phyloP scores from a whole-genome alignment of 2,113 vertebrate genomes.

The Phoenicopterus ruber region DNA sequence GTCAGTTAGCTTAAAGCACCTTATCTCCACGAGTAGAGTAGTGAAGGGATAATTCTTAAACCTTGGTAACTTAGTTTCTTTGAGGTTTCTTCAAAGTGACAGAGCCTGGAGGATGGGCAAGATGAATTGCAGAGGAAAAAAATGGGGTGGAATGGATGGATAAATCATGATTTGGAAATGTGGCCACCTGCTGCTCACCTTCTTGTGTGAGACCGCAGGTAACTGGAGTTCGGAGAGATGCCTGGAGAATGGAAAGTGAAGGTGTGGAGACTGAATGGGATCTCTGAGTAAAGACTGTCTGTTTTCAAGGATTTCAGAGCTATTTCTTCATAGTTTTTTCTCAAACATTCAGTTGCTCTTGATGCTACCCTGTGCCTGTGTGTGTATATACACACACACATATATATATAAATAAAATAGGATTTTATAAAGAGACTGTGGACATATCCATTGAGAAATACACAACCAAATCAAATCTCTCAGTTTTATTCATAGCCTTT shows the following conservation, averaged over 20 bases:
- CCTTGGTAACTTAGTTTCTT: background rate
- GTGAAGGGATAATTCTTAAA: background rate
- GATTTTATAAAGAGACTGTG: background rate
- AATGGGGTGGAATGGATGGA: background rate
- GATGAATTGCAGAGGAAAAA: background rate
- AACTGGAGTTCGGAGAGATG: background rate
- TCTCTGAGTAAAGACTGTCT: background rate
- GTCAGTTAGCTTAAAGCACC: background rate
- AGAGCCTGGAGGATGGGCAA: background rate
- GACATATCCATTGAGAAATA: background rate
- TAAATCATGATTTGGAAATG: background rate
- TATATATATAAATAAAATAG: background rate
- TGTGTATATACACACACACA: background rate
- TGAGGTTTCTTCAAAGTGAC: background rate
- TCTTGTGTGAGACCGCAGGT: accelerated
- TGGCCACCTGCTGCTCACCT: background rate
- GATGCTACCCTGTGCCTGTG: background rate
- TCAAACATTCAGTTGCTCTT: background rate
- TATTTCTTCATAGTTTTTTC: background rate
- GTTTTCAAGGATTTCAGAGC: background rate
- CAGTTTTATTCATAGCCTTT: background rate
- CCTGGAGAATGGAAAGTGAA: background rate
- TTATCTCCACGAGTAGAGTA: background rate
- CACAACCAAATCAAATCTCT: background rate
- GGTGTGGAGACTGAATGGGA: background rate